These are phyloP conservation scores for Pissodes strobi DNA, from an alignment of 1,140 invertebrate species.

Conservation along the genomic window DNA sequence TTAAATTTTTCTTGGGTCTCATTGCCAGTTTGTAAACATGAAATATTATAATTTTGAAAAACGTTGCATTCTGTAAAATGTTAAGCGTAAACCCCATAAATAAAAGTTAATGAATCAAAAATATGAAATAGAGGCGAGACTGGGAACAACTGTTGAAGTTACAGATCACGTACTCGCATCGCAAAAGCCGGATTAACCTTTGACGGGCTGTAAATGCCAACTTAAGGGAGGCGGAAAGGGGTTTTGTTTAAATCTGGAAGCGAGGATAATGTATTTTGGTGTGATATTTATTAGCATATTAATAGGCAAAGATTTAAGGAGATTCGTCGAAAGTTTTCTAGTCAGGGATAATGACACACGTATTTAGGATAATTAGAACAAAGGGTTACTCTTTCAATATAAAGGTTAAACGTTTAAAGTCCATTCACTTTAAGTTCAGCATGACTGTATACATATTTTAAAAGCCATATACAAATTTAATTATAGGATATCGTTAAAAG, in stretches of 20 bases:
- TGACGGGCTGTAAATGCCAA: conserved; percentile 45
- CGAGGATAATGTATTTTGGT: conserved; percentile 16
- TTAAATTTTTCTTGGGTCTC: no score
- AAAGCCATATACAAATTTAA: no score
- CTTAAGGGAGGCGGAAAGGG: conserved; percentile 33
- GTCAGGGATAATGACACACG: not conserved
- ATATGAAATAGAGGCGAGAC: conserved; percentile 3
- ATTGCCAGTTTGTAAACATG: no score
- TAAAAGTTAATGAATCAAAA: conserved; percentile 35
- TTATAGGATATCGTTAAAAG: no score
- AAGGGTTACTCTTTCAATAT: no score
- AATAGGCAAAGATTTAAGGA: conserved; percentile 16
- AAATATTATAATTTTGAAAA: no score
- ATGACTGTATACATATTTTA: no score
- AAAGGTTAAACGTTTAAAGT: no score
- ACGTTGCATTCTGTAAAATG: no score
- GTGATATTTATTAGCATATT: conserved; percentile 44
- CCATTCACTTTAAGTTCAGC: no score
- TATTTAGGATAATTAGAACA: no score
- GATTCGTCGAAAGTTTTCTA: conserved; percentile 1
- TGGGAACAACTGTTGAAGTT: conserved; percentile 44
- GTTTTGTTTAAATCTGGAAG: conserved; percentile 21
- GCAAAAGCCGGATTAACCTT: conserved; percentile 44
- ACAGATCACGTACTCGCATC: conserved; percentile 47
- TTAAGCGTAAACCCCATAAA: conserved; percentile 29